Evolutionary conservation across 2,888 invertebrate species (phyloP).

Genomic region (Hypolimnas misippus): DNA sequence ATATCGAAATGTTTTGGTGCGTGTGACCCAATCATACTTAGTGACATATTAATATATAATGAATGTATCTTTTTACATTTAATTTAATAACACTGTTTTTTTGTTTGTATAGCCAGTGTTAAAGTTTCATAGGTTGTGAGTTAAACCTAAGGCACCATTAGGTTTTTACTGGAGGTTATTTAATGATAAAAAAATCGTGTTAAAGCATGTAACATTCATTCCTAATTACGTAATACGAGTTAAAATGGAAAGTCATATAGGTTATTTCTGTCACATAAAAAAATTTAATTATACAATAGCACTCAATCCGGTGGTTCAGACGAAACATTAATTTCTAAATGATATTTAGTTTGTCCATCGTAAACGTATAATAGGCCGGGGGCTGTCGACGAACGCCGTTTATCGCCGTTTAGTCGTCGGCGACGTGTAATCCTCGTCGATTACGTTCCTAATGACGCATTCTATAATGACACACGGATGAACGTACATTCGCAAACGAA

Average conservation of each 20-base stretch:
- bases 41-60: too few species aligned
- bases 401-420: constrained; percentile 74
- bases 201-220: too few species aligned
- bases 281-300: background rate
- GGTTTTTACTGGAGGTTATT: too few species aligned
- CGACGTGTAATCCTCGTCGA: constrained; percentile 67
- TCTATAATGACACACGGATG: constrained; percentile 54
- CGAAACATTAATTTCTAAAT: constrained; percentile 51
- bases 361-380: constrained; percentile 62
- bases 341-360: constrained; percentile 51
- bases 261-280: background rate
- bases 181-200: too few species aligned
- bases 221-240: too few species aligned
- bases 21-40: too few species aligned
- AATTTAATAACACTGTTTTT: too few species aligned
- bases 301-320: constrained; percentile 16
- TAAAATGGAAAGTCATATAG: background rate
- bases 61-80: too few species aligned
- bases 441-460: constrained; percentile 66
- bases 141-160: too few species aligned
- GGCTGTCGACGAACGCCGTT: constrained; percentile 58
- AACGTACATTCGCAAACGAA: constrained; percentile 31
- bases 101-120: too few species aligned
- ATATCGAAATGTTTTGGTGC: too few species aligned
- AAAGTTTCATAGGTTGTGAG: too few species aligned